Conservation (phyloP, 2,113 vertebrate genomes). For the Aegithalos caudatus region DNA sequence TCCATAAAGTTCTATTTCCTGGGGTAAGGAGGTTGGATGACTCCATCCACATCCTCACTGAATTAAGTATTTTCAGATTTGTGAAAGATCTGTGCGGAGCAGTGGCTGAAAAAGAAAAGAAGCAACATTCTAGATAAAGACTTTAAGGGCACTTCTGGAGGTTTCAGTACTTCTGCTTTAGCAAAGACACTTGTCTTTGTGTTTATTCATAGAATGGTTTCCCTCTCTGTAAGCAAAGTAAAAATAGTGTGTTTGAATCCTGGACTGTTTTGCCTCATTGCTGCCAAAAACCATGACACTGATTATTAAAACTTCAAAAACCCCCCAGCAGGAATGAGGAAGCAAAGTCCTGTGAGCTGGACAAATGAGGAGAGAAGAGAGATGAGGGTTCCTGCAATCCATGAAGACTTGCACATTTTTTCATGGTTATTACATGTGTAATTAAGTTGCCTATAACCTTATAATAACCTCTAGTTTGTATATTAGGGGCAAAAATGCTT, state of each 20-base stretch:
- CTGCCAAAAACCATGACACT: not conserved
- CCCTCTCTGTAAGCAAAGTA: not conserved
- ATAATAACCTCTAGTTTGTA: not conserved
- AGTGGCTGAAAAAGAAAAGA: not conserved
- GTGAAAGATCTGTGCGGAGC: not conserved
- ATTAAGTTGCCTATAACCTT: not conserved
- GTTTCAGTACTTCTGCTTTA: not conserved
- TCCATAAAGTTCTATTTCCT: not conserved
- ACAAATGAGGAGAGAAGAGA: not conserved
- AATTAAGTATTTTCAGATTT: not conserved
- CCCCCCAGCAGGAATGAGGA: not conserved
- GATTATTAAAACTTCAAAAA: not conserved
- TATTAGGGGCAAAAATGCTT: not conserved
- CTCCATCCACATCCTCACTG: not conserved
- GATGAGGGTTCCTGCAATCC: not conserved
- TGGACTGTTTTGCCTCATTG: not conserved
- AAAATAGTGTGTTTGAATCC: not conserved
- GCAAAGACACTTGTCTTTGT: not conserved
- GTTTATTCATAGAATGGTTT: not conserved
- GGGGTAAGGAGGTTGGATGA: not conserved
- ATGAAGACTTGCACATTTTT: not conserved
- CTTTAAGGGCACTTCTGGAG: not conserved
- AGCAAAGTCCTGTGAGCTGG: not conserved
- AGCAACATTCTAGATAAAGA: not conserved
- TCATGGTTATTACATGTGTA: not conserved